Evolutionary conservation across 2,797 vertebrate genomes (phyloP), one percentile per base, ranked within the genome.

Genomic region (Rhynchonycteris naso): DNA sequence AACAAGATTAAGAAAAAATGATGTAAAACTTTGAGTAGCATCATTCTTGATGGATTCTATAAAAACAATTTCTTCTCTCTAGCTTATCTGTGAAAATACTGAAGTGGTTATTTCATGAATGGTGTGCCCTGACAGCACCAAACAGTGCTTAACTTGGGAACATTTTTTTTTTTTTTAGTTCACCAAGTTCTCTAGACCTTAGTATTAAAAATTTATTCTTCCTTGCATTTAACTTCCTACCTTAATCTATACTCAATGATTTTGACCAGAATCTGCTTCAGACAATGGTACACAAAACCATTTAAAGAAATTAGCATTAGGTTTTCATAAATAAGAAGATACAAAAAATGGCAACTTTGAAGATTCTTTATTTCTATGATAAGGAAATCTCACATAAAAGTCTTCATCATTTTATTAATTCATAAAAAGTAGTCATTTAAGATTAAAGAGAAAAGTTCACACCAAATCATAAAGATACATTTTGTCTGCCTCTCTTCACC

Each of bases 291-390:
- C 38, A 72, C 43, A 65, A 71, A 80, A 74, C 21, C 33, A 5
- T 72, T 79, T 86, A 58, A 94, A 30, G 8, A 91, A 65, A 75
- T 69, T 30, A 88, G 21, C 19, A 28, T 6, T 30, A 91, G 6
- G 1, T 59, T 83, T 96, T 94, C 12, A 83, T 86, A 93, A 96
- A 86, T 91, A 96, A 95, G 3, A 59, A 96, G 24, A 50, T n/a
- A 76, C 22, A 14, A 65, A 68, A 93, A 84, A 75, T n/a, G n/a
- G 35, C 93, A 88, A 50, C 0, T 66, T 96, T 94, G 24, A 35
- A 86, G 38, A 92, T n/a, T 74, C 14, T 97, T 97, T 97, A 97
- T 97, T 97, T 96, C 22, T 88, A 30, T 47, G 7, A 75, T 33
- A 87, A 66, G 21, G 19, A 88, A 95, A 94, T 96, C 12, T 91